Conservation (phyloP, 2,888 invertebrate genomes). For the Crematogaster levior region DNA sequence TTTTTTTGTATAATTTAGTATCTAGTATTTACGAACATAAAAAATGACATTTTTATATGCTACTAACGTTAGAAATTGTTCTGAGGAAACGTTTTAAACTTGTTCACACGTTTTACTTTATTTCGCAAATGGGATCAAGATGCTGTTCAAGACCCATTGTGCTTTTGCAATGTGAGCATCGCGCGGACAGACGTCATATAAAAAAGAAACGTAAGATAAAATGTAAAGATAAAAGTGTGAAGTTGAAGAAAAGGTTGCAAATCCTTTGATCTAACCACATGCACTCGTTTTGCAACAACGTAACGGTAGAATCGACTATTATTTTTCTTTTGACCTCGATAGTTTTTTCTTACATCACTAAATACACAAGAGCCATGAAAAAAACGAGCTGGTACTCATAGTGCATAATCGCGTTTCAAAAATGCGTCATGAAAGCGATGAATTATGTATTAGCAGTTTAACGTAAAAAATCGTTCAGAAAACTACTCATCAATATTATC, state of each 20-base stretch:
- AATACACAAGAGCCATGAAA: neutral
- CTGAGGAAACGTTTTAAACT: neutral
- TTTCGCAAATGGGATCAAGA: constrained; percentile 1
- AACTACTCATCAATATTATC: neutral
- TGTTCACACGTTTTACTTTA: neutral
- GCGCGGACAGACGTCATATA: neutral
- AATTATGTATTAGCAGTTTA: neutral
- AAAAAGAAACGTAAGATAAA: constrained; percentile 10
- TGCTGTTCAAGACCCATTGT: constrained; percentile 24
- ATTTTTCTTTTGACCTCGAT: constrained; percentile 13
- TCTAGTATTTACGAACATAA: neutral
- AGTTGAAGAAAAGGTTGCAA: constrained; percentile 59
- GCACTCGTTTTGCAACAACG: constrained; percentile 33
- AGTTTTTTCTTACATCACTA: neutral
- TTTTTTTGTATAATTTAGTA: neutral
- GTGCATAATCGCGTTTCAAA: neutral
- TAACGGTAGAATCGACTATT: constrained; percentile 14
- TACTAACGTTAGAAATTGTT: neutral
- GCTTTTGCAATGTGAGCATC: neutral
- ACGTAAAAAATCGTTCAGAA: neutral
- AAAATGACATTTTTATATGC: neutral
- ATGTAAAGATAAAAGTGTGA: constrained; percentile 43
- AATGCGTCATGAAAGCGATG: neutral
- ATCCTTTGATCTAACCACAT: constrained; percentile 76
- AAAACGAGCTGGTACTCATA: neutral